These are phyloP conservation scores for Tribolium madens DNA, from an alignment of 1,140 invertebrate genomes.

Conservation along the genomic window DNA sequence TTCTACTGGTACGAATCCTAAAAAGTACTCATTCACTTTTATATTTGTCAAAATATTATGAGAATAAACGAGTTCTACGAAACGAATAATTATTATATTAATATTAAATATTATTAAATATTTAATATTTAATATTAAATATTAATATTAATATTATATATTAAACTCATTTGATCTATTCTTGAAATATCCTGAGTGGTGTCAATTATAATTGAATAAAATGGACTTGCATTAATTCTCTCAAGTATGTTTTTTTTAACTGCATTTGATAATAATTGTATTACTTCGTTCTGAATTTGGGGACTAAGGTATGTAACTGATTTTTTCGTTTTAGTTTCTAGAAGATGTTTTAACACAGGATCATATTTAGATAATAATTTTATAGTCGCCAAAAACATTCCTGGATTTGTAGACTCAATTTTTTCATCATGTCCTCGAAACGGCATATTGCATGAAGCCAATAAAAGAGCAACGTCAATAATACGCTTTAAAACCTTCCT, in stretches of 20 bases:
- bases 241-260: background rate
- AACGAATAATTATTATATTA: no score
- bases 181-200: slow-evolving; percentile 18
- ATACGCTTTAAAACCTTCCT: background rate
- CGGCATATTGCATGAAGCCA: slow-evolving; percentile 27
- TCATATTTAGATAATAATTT: slow-evolving; percentile 5
- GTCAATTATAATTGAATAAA: slow-evolving; percentile 37
- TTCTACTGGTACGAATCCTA: slow-evolving; percentile 3
- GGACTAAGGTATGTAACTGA: background rate
- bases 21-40: background rate
- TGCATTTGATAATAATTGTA: background rate
- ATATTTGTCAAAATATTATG: background rate
- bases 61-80: background rate
- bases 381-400: slow-evolving; percentile 8
- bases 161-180: background rate
- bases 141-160: no score
- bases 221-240: background rate
- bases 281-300: background rate
- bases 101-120: no score
- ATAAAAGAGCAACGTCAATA: background rate
- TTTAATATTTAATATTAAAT: no score
- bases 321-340: slow-evolving; percentile 6
- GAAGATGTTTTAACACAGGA: background rate
- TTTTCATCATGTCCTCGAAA: slow-evolving; percentile 1
- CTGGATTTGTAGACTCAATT: slow-evolving; percentile 5